phyloP scores from a whole-genome alignment of 2,888 invertebrate species.

The Neria commutata region DNA sequence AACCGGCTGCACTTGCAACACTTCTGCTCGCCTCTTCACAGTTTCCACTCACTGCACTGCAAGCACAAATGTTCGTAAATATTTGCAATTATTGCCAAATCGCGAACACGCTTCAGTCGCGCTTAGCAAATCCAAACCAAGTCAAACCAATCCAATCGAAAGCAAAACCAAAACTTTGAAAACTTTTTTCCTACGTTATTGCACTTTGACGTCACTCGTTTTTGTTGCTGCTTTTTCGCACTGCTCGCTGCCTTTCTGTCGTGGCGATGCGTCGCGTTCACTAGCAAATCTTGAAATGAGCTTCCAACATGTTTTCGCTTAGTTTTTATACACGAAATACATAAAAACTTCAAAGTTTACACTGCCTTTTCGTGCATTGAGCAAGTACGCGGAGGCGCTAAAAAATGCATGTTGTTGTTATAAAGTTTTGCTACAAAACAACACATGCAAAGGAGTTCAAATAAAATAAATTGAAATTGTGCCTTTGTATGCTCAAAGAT shows the following conservation, averaged over 20 bases:
- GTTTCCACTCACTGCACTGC: constrained; percentile 21
- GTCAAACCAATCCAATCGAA: no score
- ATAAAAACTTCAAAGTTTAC: no score
- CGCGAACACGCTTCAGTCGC: constrained; percentile 6
- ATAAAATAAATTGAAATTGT: no score
- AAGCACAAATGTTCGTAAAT: constrained; percentile 30
- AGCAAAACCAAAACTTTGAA: not conserved
- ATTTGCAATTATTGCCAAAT: constrained; percentile 40
- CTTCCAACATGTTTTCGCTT: constrained; percentile 58
- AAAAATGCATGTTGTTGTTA: no score
- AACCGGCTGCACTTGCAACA: constrained; percentile 50
- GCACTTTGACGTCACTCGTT: constrained; percentile 8
- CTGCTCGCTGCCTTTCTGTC: constrained; percentile 35
- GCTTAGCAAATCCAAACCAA: not conserved
- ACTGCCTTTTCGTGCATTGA: no score
- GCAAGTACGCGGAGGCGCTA: no score
- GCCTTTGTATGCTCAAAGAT: no score
- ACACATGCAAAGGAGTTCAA: no score
- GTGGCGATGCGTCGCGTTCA: no score
- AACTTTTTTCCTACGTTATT: not conserved
- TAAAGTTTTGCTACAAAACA: no score
- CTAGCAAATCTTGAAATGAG: constrained; percentile 58
- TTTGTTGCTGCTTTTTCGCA: not conserved
- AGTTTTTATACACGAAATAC: constrained; percentile 56
- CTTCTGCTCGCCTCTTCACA: constrained; percentile 38